phyloP scores from a whole-genome alignment of 2,797 vertebrate genomes.

The Schizopygopsis malacanthus region DNA sequence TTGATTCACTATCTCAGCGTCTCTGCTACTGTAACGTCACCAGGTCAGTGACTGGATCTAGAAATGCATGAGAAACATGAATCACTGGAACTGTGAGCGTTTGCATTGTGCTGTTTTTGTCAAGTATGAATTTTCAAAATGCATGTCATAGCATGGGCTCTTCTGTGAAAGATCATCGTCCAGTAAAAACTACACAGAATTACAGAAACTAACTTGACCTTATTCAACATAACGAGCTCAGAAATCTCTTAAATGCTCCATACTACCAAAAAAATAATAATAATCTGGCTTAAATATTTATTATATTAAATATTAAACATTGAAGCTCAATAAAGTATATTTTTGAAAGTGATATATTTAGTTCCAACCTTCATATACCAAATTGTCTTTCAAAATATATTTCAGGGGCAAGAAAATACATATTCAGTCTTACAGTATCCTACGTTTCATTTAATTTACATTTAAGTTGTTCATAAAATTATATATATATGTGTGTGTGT shows the following conservation, averaged over 20 bases:
- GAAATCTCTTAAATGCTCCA: background rate
- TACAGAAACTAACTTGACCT: background rate
- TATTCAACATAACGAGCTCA: background rate
- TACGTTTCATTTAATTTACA: no score
- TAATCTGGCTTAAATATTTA: background rate
- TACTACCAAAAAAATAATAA: no score
- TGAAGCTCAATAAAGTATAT: no score
- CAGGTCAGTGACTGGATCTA: background rate
- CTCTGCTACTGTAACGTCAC: background rate
- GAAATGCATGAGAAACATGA: background rate
- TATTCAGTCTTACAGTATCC: background rate
- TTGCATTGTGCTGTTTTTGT: background rate
- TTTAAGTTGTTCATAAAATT: no score
- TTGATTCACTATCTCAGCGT: background rate
- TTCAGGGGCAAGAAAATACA: background rate
- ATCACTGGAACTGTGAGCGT: background rate
- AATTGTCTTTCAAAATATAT: background rate
- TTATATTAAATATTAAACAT: background rate
- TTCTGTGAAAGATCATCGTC: background rate
- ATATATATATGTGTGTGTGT: no score
- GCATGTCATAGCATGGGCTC: background rate
- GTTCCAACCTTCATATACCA: background rate
- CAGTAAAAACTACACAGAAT: no score
- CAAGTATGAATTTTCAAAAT: background rate
- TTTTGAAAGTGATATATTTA: background rate